Base-by-base conservation (phyloP, 2,888 invertebrate genomes). In the Helobdella robusta region DNA sequence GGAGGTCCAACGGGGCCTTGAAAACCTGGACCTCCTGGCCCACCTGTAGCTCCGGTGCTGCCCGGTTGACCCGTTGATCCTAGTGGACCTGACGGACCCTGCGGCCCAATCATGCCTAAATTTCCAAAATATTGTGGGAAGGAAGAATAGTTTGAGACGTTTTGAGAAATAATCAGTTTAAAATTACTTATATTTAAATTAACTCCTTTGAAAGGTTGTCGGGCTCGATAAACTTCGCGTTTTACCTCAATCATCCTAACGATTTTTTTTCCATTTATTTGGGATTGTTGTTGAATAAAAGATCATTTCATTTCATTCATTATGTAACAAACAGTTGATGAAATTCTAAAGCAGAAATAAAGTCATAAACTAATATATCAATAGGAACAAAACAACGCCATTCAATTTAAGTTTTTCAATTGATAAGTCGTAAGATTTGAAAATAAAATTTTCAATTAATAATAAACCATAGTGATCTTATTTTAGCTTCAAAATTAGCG, bases 1-100 rank as follows among this genome's bases (percentile, higher is more conserved):
- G 32, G 30, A 20, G 59, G 65, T 30, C 69, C 69, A n/a, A 61
- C 32, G 6, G 66, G n/a, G 28, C 68, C 68, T 44, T 44, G 23
- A 15, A 34, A 61, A 20, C 69, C 69, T 28, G 59, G 40, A 40
- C 18, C 34, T 44, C 68, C 68, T 8, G 58, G 20, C 32, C 48
- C 36, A 44, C 67, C 68, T 50, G 59, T 25, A n/a, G 63, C 15
- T 30, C 68, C 68, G 36, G 40, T 25, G 8, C 44, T 65, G 25
- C 69, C 69, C 11, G 58, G 50, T 15, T n/a, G 30, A 44, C 68
- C 68, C 3, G 28, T 18, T 20, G 50, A 28, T 52, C 67, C 68
- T 11, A 58, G 46, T 25, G 68, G 54, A 30, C 70, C 70, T 35
- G n/a, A 40, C n/a, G 6, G 25, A 15, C 56, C 64, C 20, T 36